Percentiles rank a stretch among this genome's conserved stretches.
phyloP scores from a whole-genome alignment of 2,113 vertebrate genomes.

The Neogale vison region DNA sequence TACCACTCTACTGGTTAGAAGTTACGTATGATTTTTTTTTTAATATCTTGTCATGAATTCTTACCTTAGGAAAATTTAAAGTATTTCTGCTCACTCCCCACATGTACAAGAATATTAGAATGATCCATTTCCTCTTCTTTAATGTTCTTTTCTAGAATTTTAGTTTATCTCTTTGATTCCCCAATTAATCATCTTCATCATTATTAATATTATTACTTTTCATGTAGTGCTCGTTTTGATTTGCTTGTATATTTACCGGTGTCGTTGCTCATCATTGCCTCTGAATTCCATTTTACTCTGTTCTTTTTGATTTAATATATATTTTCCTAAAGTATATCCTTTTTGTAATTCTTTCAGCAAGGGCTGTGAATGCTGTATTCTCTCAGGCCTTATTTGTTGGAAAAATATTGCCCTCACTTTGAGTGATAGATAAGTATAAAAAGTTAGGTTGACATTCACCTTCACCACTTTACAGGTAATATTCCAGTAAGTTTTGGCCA shows the following conservation, averaged over 20 bases:
- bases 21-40: background rate
- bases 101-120: background rate
- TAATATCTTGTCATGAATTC: background rate
- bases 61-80: background rate
- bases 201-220: background rate
- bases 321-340: background rate
- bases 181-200: background rate
- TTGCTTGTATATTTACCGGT: background rate
- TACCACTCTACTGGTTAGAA: background rate
- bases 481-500: background rate
- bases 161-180: background rate
- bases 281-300: background rate
- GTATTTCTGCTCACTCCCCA: background rate
- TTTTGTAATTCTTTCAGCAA: background rate
- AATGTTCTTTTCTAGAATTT: background rate
- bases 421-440: background rate
- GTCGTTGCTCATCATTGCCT: background rate
- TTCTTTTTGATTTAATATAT: background rate
- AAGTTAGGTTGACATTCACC: background rate
- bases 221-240: background rate
- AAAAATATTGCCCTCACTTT: background rate
- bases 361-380: background rate
- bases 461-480: background rate
- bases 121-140: background rate
- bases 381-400: background rate